Evolutionary conservation across 53 echinoderm and acorn worm genomes (phyloP).

Genomic region (Zoroaster sp.): DNA sequence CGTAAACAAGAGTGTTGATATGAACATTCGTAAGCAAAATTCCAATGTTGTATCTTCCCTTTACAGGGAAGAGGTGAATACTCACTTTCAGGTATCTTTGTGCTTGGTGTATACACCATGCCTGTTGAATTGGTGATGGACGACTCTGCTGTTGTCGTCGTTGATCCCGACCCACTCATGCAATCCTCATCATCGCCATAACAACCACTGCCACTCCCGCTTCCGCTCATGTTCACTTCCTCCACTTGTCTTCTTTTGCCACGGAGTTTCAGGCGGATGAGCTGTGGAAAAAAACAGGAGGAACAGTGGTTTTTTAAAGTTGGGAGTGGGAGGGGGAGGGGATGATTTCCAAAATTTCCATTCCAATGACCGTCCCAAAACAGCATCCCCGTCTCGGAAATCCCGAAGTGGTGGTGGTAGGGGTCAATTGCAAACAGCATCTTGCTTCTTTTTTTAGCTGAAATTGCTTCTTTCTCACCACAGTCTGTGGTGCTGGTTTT

Average conservation of each 20-base stretch:
- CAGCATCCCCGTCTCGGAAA: no score
- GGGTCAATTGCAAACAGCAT: neutral
- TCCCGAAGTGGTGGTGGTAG: no score
- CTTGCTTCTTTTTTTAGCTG: neutral
- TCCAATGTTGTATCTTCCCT: no score
- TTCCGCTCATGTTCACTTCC: constrained; percentile 49
- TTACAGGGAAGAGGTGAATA: no score
- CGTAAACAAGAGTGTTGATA: no score
- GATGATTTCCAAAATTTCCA: no score
- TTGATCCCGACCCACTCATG: neutral
- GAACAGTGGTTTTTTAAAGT: no score
- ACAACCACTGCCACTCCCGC: constrained; percentile 61
- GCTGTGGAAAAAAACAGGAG: neutral
- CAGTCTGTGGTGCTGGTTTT: no score
- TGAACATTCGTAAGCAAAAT: no score
- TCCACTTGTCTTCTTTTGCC: neutral
- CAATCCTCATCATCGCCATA: constrained; percentile 68
- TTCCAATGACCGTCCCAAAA: no score
- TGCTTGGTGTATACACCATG: constrained; percentile 18
- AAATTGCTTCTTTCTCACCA: neutral
- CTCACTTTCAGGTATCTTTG: neutral
- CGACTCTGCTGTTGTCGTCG: neutral
- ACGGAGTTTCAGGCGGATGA: constrained; percentile 23
- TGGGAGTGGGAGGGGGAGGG: no score
- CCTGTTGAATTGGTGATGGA: neutral